Percentiles rank a stretch among this genome's conserved stretches.
Conservation (phyloP, 2,888 invertebrate species). For the Mylabris sibirica region DNA sequence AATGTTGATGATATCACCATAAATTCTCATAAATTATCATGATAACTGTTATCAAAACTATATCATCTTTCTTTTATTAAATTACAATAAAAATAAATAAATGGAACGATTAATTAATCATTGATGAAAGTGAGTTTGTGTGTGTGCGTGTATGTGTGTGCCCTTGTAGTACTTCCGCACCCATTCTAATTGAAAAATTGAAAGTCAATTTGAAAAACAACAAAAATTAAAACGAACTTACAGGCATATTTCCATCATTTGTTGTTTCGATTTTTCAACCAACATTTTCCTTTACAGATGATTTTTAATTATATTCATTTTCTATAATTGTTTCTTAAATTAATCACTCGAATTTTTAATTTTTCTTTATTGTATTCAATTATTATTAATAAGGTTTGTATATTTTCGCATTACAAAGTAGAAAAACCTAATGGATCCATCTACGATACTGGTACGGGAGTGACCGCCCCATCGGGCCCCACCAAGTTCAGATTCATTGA, state of each 20-base stretch:
- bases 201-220: neutral
- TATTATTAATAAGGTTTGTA: neutral
- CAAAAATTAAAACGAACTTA: conserved; percentile 40
- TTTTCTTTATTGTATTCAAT: neutral
- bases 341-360: neutral
- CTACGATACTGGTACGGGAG: conserved; percentile 12
- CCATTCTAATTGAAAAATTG: neutral
- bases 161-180: conserved; percentile 5
- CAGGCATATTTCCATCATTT: conserved; percentile 56
- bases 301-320: neutral
- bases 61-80: neutral
- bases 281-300: neutral
- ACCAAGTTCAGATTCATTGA: conserved; percentile 16
- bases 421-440: neutral
- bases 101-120: neutral
- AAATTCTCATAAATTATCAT: conserved; percentile 10
- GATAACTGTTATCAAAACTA: conserved; percentile 1
- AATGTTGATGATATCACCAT: conserved; percentile 15
- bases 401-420: neutral
- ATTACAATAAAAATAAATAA: neutral
- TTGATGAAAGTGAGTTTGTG: neutral
- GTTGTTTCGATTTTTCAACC: conserved; percentile 26
- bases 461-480: conserved; percentile 18
- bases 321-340: neutral
- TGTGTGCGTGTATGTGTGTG: neutral